Evolutionary conservation across 2,888 invertebrate species (phyloP).

Genomic region (Drosophila austrosaltans): DNA sequence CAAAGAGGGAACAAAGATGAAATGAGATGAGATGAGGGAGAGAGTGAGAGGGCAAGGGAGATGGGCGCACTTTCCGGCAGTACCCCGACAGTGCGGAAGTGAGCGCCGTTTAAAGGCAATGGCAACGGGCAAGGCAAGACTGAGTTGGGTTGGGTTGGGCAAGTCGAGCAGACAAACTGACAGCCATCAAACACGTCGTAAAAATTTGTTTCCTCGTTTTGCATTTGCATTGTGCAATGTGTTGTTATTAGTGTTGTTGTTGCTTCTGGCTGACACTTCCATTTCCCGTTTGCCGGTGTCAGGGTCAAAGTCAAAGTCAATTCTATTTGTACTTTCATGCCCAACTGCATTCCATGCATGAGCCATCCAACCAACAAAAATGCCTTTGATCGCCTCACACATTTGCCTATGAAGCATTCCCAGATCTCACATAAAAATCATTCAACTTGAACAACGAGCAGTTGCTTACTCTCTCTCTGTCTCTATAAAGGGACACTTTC

Average conservation of each 20-base stretch:
- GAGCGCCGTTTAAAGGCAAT: slow-evolving; percentile 50
- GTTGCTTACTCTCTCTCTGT: too few species aligned
- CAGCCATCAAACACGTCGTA: slow-evolving; percentile 82
- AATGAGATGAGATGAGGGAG: too few species aligned
- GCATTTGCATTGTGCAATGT: slow-evolving; percentile 69
- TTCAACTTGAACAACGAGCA: slow-evolving; percentile 19
- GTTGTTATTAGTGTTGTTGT: slow-evolving; percentile 1
- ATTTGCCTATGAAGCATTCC: slow-evolving; percentile 8
- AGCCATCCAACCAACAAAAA: slow-evolving; percentile 20
- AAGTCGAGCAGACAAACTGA: slow-evolving; percentile 47
- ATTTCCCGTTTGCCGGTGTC: slow-evolving; percentile 50
- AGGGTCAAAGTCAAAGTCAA: slow-evolving; percentile 71
- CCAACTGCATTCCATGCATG: slow-evolving; percentile 40
- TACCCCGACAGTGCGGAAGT: slow-evolving; percentile 64
- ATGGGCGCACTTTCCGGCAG: slow-evolving; percentile 24
- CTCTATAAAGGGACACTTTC: neutral
- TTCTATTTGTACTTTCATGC: slow-evolving; percentile 66
- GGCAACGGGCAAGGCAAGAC: slow-evolving; percentile 25
- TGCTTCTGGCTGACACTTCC: slow-evolving; percentile 37
- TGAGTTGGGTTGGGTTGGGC: slow-evolving; percentile 20
- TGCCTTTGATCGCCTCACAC: slow-evolving; percentile 30
- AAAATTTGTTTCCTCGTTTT: slow-evolving; percentile 73
- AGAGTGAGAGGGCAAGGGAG: slow-evolving; percentile 17
- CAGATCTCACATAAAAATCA: slow-evolving; percentile 26
- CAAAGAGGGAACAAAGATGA: slow-evolving; percentile 10